Evolutionary conservation across 2,888 invertebrate genomes (phyloP).

Genomic region (Leptinotarsa haldemani): DNA sequence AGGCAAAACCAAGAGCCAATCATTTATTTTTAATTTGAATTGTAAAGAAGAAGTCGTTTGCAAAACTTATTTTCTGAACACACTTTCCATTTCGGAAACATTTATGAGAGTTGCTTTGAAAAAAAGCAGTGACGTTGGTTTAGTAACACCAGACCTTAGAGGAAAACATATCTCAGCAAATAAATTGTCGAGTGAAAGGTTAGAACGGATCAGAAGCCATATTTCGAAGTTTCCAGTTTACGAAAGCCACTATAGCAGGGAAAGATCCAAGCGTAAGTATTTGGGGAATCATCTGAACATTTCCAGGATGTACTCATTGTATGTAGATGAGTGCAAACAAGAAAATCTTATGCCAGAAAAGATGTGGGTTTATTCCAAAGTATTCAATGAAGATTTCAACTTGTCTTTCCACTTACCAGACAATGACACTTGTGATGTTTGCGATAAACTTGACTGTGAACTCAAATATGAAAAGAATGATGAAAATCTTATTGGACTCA

Average conservation of each 20-base stretch:
- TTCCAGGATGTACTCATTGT: conserved; percentile 37
- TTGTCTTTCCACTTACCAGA: conserved; percentile 31
- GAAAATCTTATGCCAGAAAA: not conserved
- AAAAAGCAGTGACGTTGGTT: not conserved
- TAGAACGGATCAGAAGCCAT: conserved; percentile 24
- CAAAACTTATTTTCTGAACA: conserved; percentile 19
- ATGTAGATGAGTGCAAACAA: conserved; percentile 14
- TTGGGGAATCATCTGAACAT: conserved; percentile 40
- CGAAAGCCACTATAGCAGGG: conserved; percentile 40
- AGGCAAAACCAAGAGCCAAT: conserved; percentile 13
- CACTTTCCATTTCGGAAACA: conserved; percentile 18
- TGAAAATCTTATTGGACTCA: conserved; percentile 24
- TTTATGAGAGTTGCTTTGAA: conserved; percentile 19
- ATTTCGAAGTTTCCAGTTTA: conserved; percentile 38
- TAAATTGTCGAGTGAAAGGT: conserved; percentile 2
- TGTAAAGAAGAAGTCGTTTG: conserved; percentile 16
- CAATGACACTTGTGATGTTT: conserved; percentile 40
- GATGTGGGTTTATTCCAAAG: conserved; percentile 39
- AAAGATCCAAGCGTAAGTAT: conserved; percentile 38
- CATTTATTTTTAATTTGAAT: conserved; percentile 9
- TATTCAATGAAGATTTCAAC: conserved; percentile 44
- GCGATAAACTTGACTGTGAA: conserved; percentile 19
- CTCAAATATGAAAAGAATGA: conserved; percentile 28
- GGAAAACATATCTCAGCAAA: conserved; percentile 6
- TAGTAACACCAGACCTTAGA: conserved; percentile 8